Evolutionary conservation across 2,797 vertebrate species (phyloP), one percentile per base, ranked within the genome.

Genomic region (Tamandua tetradactyla): DNA sequence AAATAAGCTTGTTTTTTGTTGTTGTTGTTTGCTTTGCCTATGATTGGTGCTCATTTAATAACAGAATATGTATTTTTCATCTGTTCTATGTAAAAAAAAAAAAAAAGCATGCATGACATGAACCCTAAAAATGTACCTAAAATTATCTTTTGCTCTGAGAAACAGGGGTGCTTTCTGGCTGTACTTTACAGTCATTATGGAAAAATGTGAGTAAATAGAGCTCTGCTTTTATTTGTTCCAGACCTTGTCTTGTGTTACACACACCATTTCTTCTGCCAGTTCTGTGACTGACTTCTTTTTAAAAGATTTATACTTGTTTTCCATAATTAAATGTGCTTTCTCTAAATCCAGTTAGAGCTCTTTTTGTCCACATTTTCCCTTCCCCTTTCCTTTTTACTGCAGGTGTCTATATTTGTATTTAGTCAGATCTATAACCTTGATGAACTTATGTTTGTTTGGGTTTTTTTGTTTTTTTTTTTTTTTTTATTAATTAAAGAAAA

Each of bases 331-430:
- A 85, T 79, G 32, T 6, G 2, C 59, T 23, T 7, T 78, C 81
- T 94, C 69, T 94, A 81, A 96, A 93, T 75, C 61, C 85, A 88
- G 30, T 94, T 95, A 87, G 84, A 91, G 27, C 18, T 71, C 40
- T 49, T 88, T 88, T 69, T 9, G 69, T 66, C 62, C 75, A 74
- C 12, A 35, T 59, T 82, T 89, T 61, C 7, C 37, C 17, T 68
- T 87, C 57, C 64, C 37, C 9, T 75, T 82, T 79, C 22, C 52
- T 57, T 25, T 35, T 80, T 72, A 35, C 80, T 87, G 2, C 18
- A 71, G 62, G 84, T 85, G 68, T 81, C 96, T 87, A 25, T 14
- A 0, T 95, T 94, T 88, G 40, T 88, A 32, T 88, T 13, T 2
- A 0, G 42, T 5, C 40, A 71, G 72, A 62, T 91, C 66, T 79